Evolutionary conservation across 2,113 vertebrate species (phyloP).

Genomic region (Noturus placidus): DNA sequence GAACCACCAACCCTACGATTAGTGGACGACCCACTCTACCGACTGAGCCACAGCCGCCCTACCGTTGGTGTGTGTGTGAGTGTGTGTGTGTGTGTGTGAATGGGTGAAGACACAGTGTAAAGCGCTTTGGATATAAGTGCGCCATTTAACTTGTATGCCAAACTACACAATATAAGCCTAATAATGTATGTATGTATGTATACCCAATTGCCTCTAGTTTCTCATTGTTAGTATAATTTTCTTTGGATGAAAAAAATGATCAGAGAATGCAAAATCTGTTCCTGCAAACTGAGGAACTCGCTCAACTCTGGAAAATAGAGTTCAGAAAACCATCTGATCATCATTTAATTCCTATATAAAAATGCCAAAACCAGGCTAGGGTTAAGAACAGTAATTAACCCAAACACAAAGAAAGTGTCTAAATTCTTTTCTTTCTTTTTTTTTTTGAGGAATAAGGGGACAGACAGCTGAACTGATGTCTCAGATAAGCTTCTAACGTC

Average conservation of each 20-base stretch:
- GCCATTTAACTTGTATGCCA: too few relatives aligned
- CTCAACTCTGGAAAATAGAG: not conserved
- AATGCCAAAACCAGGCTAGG: not conserved
- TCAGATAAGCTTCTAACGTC: slow-evolving; percentile 54
- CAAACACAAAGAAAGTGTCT: slow-evolving; percentile 27
- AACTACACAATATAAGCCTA: too few relatives aligned
- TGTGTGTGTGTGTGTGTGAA: too few relatives aligned
- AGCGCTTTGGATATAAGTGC: too few relatives aligned
- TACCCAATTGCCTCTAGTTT: not conserved
- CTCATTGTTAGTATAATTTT: not conserved
- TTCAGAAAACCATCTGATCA: not conserved
- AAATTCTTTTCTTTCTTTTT: slow-evolving; percentile 30
- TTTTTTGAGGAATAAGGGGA: slow-evolving; percentile 38
- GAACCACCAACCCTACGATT: too few relatives aligned
- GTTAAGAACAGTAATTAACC: slow-evolving; percentile 12
- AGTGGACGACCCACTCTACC: too few relatives aligned
- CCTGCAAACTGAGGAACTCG: not conserved
- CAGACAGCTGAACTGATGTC: slow-evolving; percentile 52
- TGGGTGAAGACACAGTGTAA: too few relatives aligned
- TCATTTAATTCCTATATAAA: not conserved
- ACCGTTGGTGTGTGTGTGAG: too few relatives aligned
- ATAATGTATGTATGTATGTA: too few relatives aligned
- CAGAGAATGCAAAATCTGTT: not conserved
- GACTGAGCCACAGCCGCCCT: too few relatives aligned
- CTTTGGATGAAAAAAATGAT: not conserved